Conservation (phyloP, 1,140 invertebrate species). For the Tetragonula clypearis region DNA sequence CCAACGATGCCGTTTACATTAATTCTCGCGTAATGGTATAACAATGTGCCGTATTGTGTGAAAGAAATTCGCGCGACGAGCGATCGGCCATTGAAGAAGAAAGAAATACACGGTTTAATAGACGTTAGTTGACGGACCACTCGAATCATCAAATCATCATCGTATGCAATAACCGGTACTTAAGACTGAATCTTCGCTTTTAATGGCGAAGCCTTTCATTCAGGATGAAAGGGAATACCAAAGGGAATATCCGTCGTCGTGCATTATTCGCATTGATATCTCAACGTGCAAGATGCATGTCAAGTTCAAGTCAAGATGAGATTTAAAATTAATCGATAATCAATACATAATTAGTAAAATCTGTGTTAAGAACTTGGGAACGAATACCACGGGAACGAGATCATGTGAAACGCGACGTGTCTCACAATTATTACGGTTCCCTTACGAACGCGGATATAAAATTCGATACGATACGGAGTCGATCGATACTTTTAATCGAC, state of each 20-base stretch:
- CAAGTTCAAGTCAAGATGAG: neutral
- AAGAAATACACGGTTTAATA: constrained; percentile 16
- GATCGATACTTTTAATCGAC: constrained; percentile 1
- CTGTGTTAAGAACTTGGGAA: too few species aligned
- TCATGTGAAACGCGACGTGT: too few species aligned
- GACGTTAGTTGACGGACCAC: constrained; percentile 35
- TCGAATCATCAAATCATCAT: constrained; percentile 16
- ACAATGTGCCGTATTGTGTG: neutral
- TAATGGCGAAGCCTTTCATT: constrained; percentile 39
- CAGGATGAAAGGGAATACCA: constrained; percentile 42
- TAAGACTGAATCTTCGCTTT: constrained; percentile 26
- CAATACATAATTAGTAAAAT: too few species aligned
- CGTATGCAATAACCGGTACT: constrained; percentile 49
- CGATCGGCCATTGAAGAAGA: neutral
- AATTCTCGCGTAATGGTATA: constrained; percentile 2
- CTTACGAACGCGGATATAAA: too few species aligned
- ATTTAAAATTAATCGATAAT: neutral
- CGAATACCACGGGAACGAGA: too few species aligned
- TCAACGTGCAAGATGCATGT: neutral
- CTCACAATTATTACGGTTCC: too few species aligned
- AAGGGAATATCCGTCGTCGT: neutral
- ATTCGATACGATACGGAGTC: neutral
- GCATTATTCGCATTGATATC: constrained; percentile 21
- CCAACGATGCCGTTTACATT: neutral
- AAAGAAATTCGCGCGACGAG: neutral